These are phyloP conservation scores for Ypsolopha sequella DNA, from an alignment of 2,888 invertebrate genomes.

Conservation along the genomic window DNA sequence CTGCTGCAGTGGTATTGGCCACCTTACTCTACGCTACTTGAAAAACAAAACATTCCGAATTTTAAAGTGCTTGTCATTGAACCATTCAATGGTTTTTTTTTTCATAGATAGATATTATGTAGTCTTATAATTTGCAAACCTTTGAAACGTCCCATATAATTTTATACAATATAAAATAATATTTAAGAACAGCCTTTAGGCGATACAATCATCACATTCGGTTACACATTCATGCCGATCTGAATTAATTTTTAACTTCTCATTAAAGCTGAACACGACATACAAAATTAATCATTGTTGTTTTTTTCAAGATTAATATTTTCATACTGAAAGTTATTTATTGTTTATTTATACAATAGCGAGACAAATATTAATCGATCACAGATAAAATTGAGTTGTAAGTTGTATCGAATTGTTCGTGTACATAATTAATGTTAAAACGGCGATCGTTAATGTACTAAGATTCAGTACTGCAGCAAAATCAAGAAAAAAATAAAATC, in stretches of 20 bases:
- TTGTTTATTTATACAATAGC: no score
- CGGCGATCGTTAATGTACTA: no score
- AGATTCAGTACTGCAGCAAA: no score
- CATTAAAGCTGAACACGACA: background rate
- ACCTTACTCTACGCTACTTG: background rate
- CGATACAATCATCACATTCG: slow-evolving; percentile 6
- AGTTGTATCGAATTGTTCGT: no score
- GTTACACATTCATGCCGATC: background rate
- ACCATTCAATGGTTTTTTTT: background rate
- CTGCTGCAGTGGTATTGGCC: background rate
- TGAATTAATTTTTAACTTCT: background rate
- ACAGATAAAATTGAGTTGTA: no score
- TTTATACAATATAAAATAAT: background rate
- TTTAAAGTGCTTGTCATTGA: background rate
- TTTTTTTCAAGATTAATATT: no score
- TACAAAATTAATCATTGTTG: no score
- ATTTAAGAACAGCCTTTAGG: slow-evolving; percentile 5
- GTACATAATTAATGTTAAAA: no score
- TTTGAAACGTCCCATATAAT: background rate
- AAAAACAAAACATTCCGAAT: background rate
- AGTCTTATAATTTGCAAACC: background rate
- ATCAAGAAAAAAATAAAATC: no score
- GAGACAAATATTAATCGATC: no score
- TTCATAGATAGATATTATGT: background rate
- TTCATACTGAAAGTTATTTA: no score